These are phyloP conservation scores for Drosophila albomicans DNA, from an alignment of 1,140 invertebrate species.

Conservation along the genomic window DNA sequence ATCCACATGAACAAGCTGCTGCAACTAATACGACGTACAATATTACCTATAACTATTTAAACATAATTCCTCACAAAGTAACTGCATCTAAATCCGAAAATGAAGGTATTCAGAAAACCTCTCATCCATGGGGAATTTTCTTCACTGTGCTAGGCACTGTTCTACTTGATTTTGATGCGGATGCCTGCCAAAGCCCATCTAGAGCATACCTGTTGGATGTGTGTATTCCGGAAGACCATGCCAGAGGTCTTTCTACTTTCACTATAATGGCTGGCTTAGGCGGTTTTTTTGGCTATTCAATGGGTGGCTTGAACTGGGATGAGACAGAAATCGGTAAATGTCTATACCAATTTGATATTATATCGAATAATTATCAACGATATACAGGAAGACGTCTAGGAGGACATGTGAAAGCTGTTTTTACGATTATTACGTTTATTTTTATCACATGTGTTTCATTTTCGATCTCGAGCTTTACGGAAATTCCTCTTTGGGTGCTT, in stretches of 20 bases:
- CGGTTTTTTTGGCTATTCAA: conserved; percentile 96
- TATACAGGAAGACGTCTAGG: conserved; percentile 87
- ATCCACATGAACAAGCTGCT: conserved; percentile 70
- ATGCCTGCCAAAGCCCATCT: conserved; percentile 97
- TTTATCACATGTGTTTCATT: conserved; percentile 92
- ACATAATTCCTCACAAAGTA: conserved; percentile 84
- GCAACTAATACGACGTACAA: conserved; percentile 64
- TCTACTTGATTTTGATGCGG: conserved; percentile 97
- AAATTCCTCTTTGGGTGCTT: conserved; percentile 91
- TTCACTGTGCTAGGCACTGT: conserved; percentile 97
- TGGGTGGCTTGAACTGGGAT: conserved; percentile 98
- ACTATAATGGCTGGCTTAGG: conserved; percentile 98
- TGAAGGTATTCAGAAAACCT: conserved; percentile 66
- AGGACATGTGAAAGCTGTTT: conserved; percentile 95
- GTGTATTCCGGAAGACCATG: conserved; percentile 96
- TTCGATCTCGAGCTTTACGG: conserved; percentile 94
- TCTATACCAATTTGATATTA: neutral
- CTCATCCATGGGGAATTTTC: conserved; percentile 94
- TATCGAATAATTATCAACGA: neutral
- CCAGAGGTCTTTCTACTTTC: conserved; percentile 96
- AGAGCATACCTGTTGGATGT: conserved; percentile 97
- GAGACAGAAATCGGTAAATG: conserved; percentile 90
- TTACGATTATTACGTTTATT: conserved; percentile 94
- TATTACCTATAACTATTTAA: conserved; percentile 69
- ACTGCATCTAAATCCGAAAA: conserved; percentile 73